These are phyloP conservation scores for Corapipo altera DNA, from an alignment of 2,113 vertebrate species.

Conservation along the genomic window DNA sequence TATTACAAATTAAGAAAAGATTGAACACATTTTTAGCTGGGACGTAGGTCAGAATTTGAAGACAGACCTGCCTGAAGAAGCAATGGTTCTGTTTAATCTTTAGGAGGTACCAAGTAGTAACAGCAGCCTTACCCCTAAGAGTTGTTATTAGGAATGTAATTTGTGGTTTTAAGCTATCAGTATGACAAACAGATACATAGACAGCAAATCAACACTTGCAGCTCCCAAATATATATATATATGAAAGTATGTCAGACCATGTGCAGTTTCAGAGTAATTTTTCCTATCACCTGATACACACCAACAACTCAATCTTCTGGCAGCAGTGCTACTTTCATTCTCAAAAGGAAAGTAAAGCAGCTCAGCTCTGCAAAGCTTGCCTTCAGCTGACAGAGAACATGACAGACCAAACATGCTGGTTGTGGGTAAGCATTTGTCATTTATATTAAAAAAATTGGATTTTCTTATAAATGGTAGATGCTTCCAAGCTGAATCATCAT, in stretches of 20 bases:
- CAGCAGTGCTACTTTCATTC: slow-evolving; percentile 54
- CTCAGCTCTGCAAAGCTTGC: slow-evolving; percentile 6
- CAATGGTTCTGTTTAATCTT: neutral
- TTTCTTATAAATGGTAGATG: neutral
- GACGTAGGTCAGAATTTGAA: slow-evolving; percentile 20
- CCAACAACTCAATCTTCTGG: slow-evolving; percentile 15
- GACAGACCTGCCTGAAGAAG: neutral
- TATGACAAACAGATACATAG: neutral
- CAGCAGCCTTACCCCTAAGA: neutral
- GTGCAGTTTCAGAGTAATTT: neutral
- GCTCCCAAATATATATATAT: neutral
- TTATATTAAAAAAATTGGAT: neutral
- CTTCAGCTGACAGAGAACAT: neutral
- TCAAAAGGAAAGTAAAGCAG: slow-evolving; percentile 62
- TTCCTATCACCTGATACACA: slow-evolving; percentile 32
- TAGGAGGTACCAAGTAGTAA: neutral
- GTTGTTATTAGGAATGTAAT: neutral
- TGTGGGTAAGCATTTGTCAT: neutral
- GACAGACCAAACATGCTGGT: neutral
- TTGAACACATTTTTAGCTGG: slow-evolving; percentile 9
- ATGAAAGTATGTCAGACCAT: neutral
- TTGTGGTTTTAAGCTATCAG: neutral
- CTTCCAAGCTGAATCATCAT: neutral
- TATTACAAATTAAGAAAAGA: slow-evolving; percentile 34
- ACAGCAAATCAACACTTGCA: neutral